Evolutionary conservation across 2,797 vertebrate species (phyloP), one percentile per base, ranked within the genome.

Genomic region (Cheracebus regulus): DNA sequence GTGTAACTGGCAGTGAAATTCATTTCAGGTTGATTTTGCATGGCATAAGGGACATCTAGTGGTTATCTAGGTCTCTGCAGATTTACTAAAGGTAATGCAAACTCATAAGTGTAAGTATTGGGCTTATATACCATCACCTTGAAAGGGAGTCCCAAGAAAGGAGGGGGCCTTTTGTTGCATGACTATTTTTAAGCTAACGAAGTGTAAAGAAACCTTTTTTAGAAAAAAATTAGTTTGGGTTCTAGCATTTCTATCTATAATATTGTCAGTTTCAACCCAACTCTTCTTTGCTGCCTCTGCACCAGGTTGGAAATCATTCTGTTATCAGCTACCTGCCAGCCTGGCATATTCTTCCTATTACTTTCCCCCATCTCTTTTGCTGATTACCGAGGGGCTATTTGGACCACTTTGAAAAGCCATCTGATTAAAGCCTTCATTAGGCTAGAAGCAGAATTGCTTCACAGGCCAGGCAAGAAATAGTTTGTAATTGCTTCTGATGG

Each of bases 371-470:
- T 46, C 93, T 89, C 30, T 98, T 98, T 83, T 96, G 82, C 95
- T 98, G 98, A 98, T 98, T 98, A 94, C 95, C 97, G 85, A 98
- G 93, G 97, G 79, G 72, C 7, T 92, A 92, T 98, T 97, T 98
- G 97, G 97, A 98, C 95, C 96, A 88, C 72, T 97, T 75, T 98
- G 97, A 98, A 98, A 98, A 98, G 95, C 79, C 90, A 97, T 98
- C 97, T 98, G 97, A 98, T 98, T 98, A 98, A 80, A 94, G 58
- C 61, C 95, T 86, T 98, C 95, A 97, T 98, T 98, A 98, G 95
- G 94, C 90, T 92, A 33, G 72, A 93, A 97, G 90, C 80, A 96
- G 97, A 98, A 95, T 92, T 97, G 72, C 41, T 81, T 97, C 44
- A 41, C 61, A 90, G 96, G 72, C 95, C 70, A 96, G 94, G 93